Percentiles rank a stretch among this genome's conserved stretches.
Conservation (phyloP, 2,113 vertebrate genomes). For the Bolborhynchus lineola region DNA sequence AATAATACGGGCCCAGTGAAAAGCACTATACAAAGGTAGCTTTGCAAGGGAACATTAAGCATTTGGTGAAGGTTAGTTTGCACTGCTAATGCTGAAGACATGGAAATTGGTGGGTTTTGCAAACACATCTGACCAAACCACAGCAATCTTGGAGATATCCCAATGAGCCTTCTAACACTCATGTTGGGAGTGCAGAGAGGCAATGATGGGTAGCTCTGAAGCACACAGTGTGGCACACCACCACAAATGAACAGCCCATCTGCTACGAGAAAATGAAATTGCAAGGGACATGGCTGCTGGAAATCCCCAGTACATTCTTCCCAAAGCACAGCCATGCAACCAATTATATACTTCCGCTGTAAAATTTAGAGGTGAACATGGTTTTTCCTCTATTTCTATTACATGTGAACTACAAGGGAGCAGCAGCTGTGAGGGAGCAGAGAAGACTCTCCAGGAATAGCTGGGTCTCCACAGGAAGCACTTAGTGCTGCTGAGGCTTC, state of each 20-base stretch:
- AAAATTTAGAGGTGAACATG: not conserved
- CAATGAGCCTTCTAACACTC: not conserved
- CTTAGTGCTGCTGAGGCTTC: slow-evolving; percentile 13
- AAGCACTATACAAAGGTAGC: not conserved
- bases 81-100: not conserved
- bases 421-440: not conserved
- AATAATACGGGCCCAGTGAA: not conserved
- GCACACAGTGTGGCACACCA: not conserved
- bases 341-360: not conserved
- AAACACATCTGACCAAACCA: not conserved
- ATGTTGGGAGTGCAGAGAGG: fast-evolving
- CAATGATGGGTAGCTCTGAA: not conserved
- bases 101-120: not conserved
- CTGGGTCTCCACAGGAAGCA: slow-evolving; percentile 15
- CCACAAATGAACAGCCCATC: not conserved
- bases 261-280: not conserved
- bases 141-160: not conserved
- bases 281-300: not conserved
- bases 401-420: not conserved
- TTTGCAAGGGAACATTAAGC: not conserved
- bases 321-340: not conserved
- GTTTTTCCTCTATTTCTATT: not conserved
- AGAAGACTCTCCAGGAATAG: not conserved
- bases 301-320: not conserved
- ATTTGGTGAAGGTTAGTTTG: not conserved